Percentiles rank a stretch among this genome's conserved stretches.
These are phyloP conservation scores for Picathartes gymnocephalus DNA, from an alignment of 2,113 vertebrate species.

Conservation along the genomic window DNA sequence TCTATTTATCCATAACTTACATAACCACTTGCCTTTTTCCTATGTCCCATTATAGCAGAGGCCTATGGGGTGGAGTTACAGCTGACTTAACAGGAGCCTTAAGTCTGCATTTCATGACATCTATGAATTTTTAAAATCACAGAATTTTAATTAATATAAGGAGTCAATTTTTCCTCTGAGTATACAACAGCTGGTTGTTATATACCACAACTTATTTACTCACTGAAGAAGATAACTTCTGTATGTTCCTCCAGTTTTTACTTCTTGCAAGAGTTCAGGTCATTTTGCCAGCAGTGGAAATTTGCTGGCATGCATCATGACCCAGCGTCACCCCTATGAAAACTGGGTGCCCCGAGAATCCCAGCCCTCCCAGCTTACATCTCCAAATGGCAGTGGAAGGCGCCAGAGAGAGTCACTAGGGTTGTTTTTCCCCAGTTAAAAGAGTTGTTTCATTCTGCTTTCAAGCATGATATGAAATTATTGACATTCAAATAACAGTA, in stretches of 20 bases:
- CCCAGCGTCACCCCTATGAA: fast-evolving
- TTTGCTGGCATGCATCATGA: background rate
- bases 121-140: background rate
- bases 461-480: constrained; percentile 21
- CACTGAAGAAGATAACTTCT: background rate
- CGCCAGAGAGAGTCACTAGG: background rate
- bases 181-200: background rate
- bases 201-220: background rate
- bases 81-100: background rate
- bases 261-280: background rate
- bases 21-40: background rate
- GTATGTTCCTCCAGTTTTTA: background rate
- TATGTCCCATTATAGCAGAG: background rate
- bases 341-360: background rate
- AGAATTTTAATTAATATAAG: background rate
- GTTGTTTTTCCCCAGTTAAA: background rate
- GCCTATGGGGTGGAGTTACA: background rate
- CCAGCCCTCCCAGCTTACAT: background rate
- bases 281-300: background rate
- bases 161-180: background rate
- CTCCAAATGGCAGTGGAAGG: background rate
- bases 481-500: constrained; percentile 6
- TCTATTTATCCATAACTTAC: background rate
- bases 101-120: background rate
- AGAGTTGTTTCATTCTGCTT: background rate